A percentile compares a stretch with the other conserved stretches of the same genome.
Evolutionary conservation across 2,113 vertebrate species (phyloP).

Genomic region (Capreolus pygargus): DNA sequence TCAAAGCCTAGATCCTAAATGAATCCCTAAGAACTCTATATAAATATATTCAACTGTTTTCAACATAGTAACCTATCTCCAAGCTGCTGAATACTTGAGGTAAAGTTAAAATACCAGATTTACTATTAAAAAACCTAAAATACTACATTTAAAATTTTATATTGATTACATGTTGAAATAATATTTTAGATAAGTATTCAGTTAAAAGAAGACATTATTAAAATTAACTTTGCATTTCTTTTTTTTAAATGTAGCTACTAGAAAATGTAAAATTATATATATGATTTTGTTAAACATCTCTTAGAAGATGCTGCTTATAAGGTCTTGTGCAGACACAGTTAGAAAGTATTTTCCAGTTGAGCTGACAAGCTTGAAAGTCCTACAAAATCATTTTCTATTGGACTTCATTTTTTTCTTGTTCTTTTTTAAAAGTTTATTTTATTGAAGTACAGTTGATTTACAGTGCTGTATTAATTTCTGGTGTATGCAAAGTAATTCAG

Average conservation of each 20-base stretch:
- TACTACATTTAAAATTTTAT: background rate
- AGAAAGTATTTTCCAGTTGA: background rate
- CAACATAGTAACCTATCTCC: background rate
- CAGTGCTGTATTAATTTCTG: background rate
- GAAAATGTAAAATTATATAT: background rate
- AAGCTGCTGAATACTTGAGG: background rate
- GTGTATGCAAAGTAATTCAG: background rate
- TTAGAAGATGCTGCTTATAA: background rate
- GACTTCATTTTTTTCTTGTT: background rate
- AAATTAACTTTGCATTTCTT: conserved; percentile 18
- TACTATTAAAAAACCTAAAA: background rate
- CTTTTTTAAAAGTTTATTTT: background rate
- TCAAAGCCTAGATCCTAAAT: background rate
- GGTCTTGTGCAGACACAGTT: background rate
- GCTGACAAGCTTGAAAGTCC: background rate
- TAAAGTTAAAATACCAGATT: background rate
- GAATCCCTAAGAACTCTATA: background rate
- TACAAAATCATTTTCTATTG: background rate
- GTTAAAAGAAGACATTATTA: background rate
- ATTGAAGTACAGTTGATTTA: background rate
- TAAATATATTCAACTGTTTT: background rate
- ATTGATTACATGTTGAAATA: background rate
- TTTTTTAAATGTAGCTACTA: background rate
- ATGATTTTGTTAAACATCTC: background rate
- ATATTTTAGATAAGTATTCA: background rate